These are phyloP conservation scores for Aplidium turbinatum DNA, from an alignment of 23 tunicate species.

Conservation along the genomic window DNA sequence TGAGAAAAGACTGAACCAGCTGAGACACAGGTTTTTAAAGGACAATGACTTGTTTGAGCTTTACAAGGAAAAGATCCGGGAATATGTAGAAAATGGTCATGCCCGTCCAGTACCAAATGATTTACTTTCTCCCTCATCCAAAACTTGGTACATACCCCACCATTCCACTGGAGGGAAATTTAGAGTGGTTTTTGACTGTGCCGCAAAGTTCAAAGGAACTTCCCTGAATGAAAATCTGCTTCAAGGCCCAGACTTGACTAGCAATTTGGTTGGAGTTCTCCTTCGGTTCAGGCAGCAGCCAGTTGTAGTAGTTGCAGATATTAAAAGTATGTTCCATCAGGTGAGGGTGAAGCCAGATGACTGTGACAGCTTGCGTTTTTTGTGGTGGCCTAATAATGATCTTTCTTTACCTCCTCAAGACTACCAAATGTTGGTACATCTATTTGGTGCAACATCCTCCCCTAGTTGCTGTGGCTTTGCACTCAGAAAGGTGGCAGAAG, in stretches of 20 bases:
- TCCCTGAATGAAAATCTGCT: slow-evolving; percentile 28
- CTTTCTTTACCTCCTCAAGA: neutral
- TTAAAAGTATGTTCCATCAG: slow-evolving; percentile 17
- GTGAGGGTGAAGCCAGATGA: slow-evolving; percentile 8
- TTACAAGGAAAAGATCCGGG: slow-evolving; percentile 30
- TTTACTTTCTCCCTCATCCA: neutral
- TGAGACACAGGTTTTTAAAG: neutral
- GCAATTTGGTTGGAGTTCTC: no score
- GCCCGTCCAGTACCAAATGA: neutral
- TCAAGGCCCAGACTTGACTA: no score
- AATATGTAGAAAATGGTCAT: neutral
- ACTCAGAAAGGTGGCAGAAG: slow-evolving; percentile 8
- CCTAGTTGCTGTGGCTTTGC: slow-evolving; percentile 40
- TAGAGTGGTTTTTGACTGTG: slow-evolving; percentile 28
- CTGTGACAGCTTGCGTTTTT: slow-evolving; percentile 1
- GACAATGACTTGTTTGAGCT: neutral
- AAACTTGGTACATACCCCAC: slow-evolving; percentile 33
- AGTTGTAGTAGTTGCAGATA: slow-evolving; percentile 6
- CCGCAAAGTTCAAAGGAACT: slow-evolving; percentile 19
- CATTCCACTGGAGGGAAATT: slow-evolving; percentile 33
- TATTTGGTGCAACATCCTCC: slow-evolving; percentile 41
- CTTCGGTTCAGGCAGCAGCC: no score
- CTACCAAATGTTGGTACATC: slow-evolving; percentile 35
- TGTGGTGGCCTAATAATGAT: slow-evolving; percentile 34
- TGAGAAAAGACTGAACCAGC: slow-evolving; percentile 4